These are phyloP conservation scores for Pelagia noctiluca DNA, from an alignment of 30 jellyfish, hydroid and myxozoan species.

Conservation along the genomic window DNA sequence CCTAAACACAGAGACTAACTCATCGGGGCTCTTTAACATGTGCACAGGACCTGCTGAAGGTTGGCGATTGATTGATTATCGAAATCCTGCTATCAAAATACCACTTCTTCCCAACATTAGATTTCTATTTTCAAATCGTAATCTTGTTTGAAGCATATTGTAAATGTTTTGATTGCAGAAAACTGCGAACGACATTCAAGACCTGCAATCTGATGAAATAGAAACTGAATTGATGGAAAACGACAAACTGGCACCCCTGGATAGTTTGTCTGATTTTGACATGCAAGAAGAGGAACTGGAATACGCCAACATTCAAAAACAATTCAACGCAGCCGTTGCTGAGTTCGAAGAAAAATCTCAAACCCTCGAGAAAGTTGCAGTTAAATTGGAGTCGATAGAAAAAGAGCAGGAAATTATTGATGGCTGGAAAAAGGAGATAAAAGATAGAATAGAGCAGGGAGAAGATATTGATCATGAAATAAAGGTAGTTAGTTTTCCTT, in stretches of 20 bases:
- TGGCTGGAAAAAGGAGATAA: conserved; percentile 59
- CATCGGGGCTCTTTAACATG: too few species aligned
- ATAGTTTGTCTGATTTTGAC: conserved; percentile 28
- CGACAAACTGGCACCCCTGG: background rate
- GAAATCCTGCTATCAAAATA: too few species aligned
- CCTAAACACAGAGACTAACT: too few species aligned
- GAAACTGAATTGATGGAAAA: conserved; percentile 8
- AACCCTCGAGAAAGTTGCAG: conserved; percentile 59
- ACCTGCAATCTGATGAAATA: conserved; percentile 5
- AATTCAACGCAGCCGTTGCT: conserved; percentile 42
- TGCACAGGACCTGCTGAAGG: too few species aligned
- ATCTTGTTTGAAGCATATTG: too few species aligned
- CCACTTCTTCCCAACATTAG: too few species aligned
- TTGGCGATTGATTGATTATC: too few species aligned
- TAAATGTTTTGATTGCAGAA: conserved; percentile 21
- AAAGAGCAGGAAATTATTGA: conserved; percentile 60
- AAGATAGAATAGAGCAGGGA: conserved; percentile 42
- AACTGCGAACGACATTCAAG: conserved; percentile 44
- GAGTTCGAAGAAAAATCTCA: conserved; percentile 55
- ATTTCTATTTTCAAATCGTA: too few species aligned
- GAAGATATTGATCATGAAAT: conserved; percentile 20
- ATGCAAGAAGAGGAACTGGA: conserved; percentile 50
- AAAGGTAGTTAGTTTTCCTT: conserved; percentile 9
- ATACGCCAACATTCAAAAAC: conserved; percentile 29
- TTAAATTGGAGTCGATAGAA: conserved; percentile 61